Percentiles rank a stretch among this genome's conserved stretches.
These are phyloP conservation scores for Graptemys geographica DNA, from an alignment of 2,797 vertebrate genomes.

Conservation along the genomic window DNA sequence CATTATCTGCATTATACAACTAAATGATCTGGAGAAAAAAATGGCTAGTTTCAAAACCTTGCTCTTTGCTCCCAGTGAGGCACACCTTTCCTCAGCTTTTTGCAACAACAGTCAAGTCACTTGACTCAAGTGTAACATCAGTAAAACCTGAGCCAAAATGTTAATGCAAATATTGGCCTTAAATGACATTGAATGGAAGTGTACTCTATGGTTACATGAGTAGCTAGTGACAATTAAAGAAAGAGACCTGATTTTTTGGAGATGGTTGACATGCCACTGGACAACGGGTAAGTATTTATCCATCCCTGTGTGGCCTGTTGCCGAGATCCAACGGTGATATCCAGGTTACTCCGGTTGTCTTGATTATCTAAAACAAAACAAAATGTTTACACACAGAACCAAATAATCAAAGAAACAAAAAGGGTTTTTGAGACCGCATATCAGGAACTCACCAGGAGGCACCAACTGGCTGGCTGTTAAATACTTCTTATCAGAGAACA, in stretches of 20 bases:
- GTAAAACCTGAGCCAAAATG: neutral
- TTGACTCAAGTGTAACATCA: neutral
- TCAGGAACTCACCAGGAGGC: conserved; percentile 90
- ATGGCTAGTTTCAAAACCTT: neutral
- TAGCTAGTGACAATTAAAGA: neutral
- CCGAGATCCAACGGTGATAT: conserved; percentile 91
- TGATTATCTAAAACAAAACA: conserved; percentile 90
- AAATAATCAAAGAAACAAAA: neutral
- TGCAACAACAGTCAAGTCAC: neutral
- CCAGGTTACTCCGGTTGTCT: conserved; percentile 92
- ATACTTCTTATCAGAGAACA: conserved; percentile 99
- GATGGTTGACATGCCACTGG: conserved; percentile 96
- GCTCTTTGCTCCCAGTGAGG: neutral
- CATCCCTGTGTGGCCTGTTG: conserved; percentile 96
- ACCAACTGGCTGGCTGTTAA: conserved; percentile 94
- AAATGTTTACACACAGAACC: neutral
- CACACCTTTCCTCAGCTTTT: neutral
- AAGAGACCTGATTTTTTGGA: conserved; percentile 96
- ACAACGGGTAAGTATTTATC: conserved; percentile 98
- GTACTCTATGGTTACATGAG: neutral
- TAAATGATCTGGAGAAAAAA: neutral
- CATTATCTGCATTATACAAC: neutral
- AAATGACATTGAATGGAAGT: neutral
- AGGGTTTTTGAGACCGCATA: neutral
- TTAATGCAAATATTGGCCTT: neutral